Evolutionary conservation across 2,113 vertebrate genomes (phyloP), one percentile per base, ranked within the genome.

Genomic region (Triplophysa rosa): DNA sequence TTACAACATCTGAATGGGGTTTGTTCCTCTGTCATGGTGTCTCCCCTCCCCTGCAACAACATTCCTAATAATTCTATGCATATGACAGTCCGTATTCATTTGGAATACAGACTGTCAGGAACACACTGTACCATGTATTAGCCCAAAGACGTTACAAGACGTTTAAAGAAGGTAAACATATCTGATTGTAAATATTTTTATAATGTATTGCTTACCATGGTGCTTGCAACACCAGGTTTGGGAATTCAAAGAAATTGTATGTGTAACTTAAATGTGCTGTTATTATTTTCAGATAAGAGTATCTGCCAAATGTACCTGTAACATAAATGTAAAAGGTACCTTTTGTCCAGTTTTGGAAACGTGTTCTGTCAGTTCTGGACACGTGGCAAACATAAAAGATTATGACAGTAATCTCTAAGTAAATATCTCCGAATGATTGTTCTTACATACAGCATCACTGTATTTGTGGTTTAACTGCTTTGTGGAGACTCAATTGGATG

Each of bases 1-100:
- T 84, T 84, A 78, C 79, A 1, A 13, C 8, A 16, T 77, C 29
- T 84, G 63, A 84, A 81, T 78, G n/a, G n/a, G 37, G 74, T 23
- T 59, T 52, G 64, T 81, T 84, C 77, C 49, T 21, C 58, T 83
- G 13, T 58, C 10, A 83, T 58, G 65, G 23, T 61, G 21, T 79
- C 56, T n/a, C 14, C 59, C 37, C 0, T 23, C 33, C 62, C 14
- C 12, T 16, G 7, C 11, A 24, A 12, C 0, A 12, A 6, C 8
- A 65, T 47, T 12, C 47, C 47, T 64, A 19, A 45, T 19, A 77
- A 80, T 64, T 59, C 67, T 58, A 66, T 77, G 66, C 29, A 10
- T 78, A n/a, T 4, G 13, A 23, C 26, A 75, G 49, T 13, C 24
- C 11, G 23, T 24, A 69, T 61, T 54, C 16, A 17, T 7, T 4